These are phyloP conservation scores for Panthera leo DNA, from an alignment of 2,113 vertebrate genomes.

Conservation along the genomic window DNA sequence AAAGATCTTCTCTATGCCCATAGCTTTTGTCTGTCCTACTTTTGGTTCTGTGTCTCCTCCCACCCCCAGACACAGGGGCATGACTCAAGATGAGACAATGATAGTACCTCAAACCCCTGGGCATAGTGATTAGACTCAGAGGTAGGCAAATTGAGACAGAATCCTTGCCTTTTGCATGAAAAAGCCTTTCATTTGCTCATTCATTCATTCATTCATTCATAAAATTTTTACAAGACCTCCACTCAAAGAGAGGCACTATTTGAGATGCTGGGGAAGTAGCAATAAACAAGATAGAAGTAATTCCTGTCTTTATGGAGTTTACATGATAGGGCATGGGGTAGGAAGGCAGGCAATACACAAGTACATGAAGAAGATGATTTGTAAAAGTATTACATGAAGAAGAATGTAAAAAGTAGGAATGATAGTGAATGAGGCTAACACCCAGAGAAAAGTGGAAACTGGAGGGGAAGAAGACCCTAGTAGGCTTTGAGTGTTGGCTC, in stretches of 20 bases:
- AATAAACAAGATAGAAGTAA: neutral
- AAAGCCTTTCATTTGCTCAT: neutral
- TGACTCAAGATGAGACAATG: neutral
- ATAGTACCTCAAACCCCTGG: neutral
- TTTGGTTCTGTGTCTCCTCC: neutral
- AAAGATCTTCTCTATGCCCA: neutral
- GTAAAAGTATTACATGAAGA: neutral
- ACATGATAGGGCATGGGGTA: neutral
- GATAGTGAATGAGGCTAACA: neutral
- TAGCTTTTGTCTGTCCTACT: neutral
- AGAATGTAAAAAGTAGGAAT: neutral
- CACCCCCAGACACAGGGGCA: neutral
- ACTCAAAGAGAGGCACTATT: neutral
- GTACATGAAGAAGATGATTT: neutral
- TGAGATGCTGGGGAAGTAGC: neutral
- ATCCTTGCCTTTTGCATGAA: neutral
- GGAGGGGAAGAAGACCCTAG: neutral
- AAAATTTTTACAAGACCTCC: neutral
- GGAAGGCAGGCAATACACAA: neutral
- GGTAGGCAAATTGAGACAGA: neutral
- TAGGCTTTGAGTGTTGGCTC: neutral
- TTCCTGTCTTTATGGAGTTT: neutral
- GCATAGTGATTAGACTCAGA: neutral
- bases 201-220: neutral
- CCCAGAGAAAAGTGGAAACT: neutral